Evolutionary conservation across 1,140 invertebrate genomes (phyloP).

Genomic region (Drosophila oshimai): DNA sequence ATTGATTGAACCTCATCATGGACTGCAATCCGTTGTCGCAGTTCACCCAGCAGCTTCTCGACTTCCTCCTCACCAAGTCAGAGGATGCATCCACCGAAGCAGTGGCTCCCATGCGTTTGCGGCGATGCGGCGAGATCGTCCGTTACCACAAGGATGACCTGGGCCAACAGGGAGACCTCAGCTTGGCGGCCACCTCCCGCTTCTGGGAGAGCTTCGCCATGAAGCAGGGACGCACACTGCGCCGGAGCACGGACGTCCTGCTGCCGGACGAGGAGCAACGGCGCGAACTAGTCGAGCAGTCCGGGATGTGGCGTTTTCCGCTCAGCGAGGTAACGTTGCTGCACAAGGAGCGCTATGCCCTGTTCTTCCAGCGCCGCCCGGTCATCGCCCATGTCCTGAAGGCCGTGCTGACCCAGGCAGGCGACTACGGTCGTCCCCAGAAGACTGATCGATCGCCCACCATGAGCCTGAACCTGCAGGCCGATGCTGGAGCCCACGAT

Average conservation of each 20-base stretch:
- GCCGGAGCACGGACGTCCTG: background rate
- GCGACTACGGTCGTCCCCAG: conserved; percentile 17
- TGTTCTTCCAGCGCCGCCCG: conserved; percentile 41
- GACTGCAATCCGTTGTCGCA: conserved; percentile 1
- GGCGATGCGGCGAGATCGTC: conserved; percentile 43
- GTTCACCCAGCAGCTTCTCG: conserved; percentile 20
- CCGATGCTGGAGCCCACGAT: background rate
- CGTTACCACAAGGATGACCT: conserved; percentile 33
- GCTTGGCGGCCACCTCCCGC: conserved; percentile 7
- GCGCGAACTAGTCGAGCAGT: conserved; percentile 16
- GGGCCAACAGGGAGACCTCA: conserved; percentile 29
- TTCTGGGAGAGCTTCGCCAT: conserved; percentile 29
- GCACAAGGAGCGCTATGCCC: conserved; percentile 27
- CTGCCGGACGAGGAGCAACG: conserved; percentile 5
- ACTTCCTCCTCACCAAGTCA: conserved; percentile 30
- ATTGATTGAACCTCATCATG: background rate
- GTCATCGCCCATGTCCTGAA: conserved; percentile 31
- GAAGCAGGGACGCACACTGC: conserved; percentile 5
- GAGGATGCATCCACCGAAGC: background rate
- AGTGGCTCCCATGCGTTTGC: background rate
- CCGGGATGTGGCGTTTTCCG: conserved; percentile 39
- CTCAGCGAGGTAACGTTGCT: background rate
- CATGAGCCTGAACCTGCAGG: conserved; percentile 3
- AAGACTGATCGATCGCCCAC: background rate
- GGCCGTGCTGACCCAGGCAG: background rate